These are phyloP conservation scores for Aptenodytes patagonicus DNA, from an alignment of 2,113 vertebrate genomes.

Conservation along the genomic window DNA sequence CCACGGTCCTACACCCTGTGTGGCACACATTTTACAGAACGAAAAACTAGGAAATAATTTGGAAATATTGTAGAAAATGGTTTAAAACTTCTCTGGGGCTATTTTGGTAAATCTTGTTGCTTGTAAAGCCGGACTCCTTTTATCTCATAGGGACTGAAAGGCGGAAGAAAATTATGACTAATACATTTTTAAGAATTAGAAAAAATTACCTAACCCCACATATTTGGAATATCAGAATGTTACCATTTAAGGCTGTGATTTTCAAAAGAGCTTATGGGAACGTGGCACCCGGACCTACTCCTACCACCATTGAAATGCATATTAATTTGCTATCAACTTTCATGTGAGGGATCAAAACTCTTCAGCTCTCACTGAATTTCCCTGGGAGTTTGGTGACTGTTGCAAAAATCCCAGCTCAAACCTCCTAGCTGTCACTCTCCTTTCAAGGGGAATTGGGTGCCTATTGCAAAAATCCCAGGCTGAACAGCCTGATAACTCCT, in stretches of 20 bases:
- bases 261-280: constrained; percentile 8
- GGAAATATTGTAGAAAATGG: neutral
- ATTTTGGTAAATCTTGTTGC: neutral
- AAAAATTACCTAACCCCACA: neutral
- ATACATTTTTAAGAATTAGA: constrained; percentile 28
- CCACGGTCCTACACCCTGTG: neutral
- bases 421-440: constrained; percentile 1
- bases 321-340: constrained; percentile 36
- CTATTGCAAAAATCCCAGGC: neutral
- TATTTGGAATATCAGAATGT: neutral
- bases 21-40: neutral
- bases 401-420: constrained; percentile 56
- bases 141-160: neutral
- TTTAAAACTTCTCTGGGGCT: neutral
- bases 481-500: constrained; percentile 20
- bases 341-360: constrained; percentile 30
- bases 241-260: neutral
- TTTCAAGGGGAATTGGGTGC: constrained; percentile 4
- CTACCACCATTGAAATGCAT: neutral
- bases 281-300: neutral
- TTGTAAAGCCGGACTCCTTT: neutral
- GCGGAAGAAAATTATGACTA: constrained; percentile 11
- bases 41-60: neutral
- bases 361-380: constrained; percentile 24
- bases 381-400: neutral